These are phyloP conservation scores for Echinometra lucunter DNA, from an alignment of 53 echinoderm and acorn worm species.

Conservation along the genomic window DNA sequence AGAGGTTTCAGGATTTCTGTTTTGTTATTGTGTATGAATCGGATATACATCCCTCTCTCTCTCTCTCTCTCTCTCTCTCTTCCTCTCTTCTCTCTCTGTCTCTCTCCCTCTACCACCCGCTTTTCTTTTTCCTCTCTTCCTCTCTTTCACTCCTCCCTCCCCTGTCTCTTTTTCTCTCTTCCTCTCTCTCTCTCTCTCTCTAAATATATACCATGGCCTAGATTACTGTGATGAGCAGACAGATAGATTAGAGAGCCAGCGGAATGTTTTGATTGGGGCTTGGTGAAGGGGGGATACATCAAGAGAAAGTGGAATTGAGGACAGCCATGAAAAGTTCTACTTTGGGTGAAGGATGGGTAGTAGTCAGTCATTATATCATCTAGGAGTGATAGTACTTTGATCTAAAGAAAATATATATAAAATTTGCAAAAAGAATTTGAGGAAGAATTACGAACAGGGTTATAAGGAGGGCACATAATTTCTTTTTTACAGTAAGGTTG, in stretches of 20 bases:
- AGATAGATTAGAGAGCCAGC: background rate
- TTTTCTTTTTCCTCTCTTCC: background rate
- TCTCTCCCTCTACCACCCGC: background rate
- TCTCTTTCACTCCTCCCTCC: background rate
- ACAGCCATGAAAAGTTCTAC: background rate
- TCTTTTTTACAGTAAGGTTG: too few relatives aligned
- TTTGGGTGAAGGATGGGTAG: slow-evolving; percentile 23
- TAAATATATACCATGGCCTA: background rate
- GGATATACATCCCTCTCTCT: slow-evolving; percentile 27
- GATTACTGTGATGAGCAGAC: slow-evolving; percentile 17
- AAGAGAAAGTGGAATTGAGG: background rate
- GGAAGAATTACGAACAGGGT: too few relatives aligned
- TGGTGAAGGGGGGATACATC: background rate
- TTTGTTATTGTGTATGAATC: slow-evolving; percentile 50
- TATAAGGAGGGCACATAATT: too few relatives aligned
- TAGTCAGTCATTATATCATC: background rate
- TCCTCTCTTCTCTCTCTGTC: too few relatives aligned
- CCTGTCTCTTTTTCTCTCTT: background rate
- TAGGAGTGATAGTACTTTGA: background rate
- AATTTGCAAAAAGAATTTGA: too few relatives aligned
- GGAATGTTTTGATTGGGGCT: slow-evolving; percentile 41
- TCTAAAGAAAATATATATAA: too few relatives aligned
- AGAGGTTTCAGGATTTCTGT: slow-evolving; percentile 32
- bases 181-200: background rate
- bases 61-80: background rate